These are phyloP conservation scores for Aptenodytes forsteri DNA, from an alignment of 2,113 vertebrate species.

Conservation along the genomic window DNA sequence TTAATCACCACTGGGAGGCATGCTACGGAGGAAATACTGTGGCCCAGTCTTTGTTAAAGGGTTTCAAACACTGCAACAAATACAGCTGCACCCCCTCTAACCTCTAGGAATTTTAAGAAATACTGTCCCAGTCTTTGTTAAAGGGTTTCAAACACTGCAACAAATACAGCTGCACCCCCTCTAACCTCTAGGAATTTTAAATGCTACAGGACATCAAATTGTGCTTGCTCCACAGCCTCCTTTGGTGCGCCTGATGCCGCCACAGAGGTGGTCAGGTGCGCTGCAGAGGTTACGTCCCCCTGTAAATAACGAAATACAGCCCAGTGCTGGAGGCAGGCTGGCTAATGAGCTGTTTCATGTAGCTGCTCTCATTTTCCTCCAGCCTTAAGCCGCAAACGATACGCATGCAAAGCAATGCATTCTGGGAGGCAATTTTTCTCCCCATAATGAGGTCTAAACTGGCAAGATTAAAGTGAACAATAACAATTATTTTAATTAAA, in stretches of 20 bases:
- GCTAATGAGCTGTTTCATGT: not conserved
- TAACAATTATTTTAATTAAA: not conserved
- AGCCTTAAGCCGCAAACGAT: not conserved
- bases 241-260: rapidly evolving
- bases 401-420: not conserved
- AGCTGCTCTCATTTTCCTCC: not conserved
- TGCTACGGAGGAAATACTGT: rapidly evolving
- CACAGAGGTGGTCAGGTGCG: not conserved
- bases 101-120: not conserved
- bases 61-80: not conserved
- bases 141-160: not conserved
- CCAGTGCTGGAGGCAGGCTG: not conserved
- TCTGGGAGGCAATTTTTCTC: not conserved
- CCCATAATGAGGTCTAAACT: not conserved
- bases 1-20: not conserved
- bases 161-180: no score
- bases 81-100: not conserved
- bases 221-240: not conserved
- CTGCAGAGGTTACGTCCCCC: not conserved
- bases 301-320: not conserved
- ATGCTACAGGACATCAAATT: not conserved
- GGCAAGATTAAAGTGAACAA: not conserved
- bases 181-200: not conserved
- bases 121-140: not conserved
- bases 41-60: not conserved